Conservation (phyloP, 2,113 vertebrate genomes). For the Struthidea cinerea region DNA sequence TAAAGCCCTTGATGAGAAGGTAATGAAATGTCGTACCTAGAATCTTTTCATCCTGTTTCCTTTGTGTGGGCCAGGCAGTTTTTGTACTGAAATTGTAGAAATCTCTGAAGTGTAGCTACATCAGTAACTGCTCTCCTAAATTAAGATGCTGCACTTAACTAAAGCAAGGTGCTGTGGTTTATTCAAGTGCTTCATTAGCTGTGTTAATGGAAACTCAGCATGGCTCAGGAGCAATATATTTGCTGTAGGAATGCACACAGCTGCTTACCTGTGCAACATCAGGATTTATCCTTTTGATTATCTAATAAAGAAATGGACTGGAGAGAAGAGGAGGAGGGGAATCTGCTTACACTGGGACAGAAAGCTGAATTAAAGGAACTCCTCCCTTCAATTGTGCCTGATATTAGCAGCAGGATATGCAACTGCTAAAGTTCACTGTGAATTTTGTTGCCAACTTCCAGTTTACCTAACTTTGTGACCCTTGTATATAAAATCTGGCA, state of each 20-base stretch:
- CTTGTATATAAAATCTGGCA: not conserved
- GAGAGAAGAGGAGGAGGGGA: not conserved
- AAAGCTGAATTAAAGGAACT: not conserved
- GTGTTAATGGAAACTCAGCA: not conserved
- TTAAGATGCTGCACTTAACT: not conserved
- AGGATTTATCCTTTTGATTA: not conserved
- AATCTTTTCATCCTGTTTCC: not conserved
- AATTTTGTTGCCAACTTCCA: not conserved
- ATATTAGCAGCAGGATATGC: not conserved
- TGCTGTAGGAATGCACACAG: not conserved
- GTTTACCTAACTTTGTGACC: not conserved
- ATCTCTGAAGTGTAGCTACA: not conserved
- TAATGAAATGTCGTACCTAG: conserved; percentile 3
- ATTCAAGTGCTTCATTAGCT: not conserved
- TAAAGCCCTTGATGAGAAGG: conserved; percentile 98
- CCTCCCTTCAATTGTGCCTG: not conserved
- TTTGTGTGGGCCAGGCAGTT: not conserved
- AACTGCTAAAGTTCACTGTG: not conserved
- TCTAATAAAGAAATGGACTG: not conserved
- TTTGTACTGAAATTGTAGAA: not conserved
- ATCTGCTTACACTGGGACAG: not conserved
- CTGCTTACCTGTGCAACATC: not conserved
- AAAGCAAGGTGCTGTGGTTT: not conserved
- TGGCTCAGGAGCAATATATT: not conserved
- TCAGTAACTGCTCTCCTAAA: not conserved